Evolutionary conservation across 2,797 vertebrate genomes (phyloP).

Genomic region (Cetoscarus ocellatus): DNA sequence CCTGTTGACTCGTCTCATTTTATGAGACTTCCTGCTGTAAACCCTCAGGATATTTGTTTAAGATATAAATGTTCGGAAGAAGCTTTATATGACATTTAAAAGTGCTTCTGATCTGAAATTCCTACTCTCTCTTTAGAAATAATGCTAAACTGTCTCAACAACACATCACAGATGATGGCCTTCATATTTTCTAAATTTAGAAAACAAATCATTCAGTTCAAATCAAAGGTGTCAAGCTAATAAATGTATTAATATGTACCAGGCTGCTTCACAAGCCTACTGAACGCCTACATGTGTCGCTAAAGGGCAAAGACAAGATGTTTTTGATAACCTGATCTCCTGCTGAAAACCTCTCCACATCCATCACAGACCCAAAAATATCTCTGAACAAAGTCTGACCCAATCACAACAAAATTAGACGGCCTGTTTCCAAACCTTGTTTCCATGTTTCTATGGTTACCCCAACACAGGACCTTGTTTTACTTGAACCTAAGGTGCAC

Average conservation of each 20-base stretch:
- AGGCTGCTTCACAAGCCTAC: not conserved
- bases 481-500: not conserved
- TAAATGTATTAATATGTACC: too few relatives aligned
- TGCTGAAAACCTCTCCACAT: conserved; percentile 39
- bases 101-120: not conserved
- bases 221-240: too few relatives aligned
- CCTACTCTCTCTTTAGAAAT: too few relatives aligned
- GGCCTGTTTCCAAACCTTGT: conserved; percentile 36
- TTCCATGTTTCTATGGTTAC: conserved; percentile 46
- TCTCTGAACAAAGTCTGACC: conserved; percentile 17
- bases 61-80: conserved; percentile 12
- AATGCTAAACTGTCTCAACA: too few relatives aligned
- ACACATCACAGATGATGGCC: too few relatives aligned
- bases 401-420: conserved; percentile 51
- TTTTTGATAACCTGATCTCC: conserved; percentile 51
- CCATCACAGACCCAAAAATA: conserved; percentile 48
- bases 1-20: conserved; percentile 17
- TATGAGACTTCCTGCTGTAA: conserved; percentile 14
- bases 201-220: too few relatives aligned
- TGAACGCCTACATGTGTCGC: conserved; percentile 7
- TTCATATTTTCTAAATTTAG: not conserved
- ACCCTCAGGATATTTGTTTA: conserved; percentile 6
- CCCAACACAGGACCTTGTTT: conserved; percentile 14
- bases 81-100: conserved; percentile 3
- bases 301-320: conserved; percentile 25